Conservation (phyloP, 2,888 invertebrate species). For the Cerceris rybyensis region DNA sequence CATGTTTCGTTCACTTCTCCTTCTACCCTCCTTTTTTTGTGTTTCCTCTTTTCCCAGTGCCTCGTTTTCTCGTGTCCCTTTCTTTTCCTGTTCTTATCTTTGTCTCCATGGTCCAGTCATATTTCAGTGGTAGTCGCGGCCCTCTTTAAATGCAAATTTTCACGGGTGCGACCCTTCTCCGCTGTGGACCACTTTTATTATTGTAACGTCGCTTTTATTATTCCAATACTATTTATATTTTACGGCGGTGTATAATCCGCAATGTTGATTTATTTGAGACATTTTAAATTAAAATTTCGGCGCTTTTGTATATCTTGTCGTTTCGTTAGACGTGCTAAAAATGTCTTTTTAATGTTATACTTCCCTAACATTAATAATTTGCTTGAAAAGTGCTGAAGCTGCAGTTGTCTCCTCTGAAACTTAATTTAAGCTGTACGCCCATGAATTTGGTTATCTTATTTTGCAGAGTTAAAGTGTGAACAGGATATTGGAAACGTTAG, state of each 20-base stretch:
- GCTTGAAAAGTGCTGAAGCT: no score
- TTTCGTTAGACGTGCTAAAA: no score
- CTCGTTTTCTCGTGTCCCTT: conserved; percentile 18
- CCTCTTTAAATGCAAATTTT: conserved; percentile 63
- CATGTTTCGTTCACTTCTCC: background rate
- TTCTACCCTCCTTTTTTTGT: conserved; percentile 3
- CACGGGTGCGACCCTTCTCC: conserved; percentile 45
- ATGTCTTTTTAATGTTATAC: no score
- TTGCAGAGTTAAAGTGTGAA: no score
- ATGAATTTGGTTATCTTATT: no score
- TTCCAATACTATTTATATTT: conserved; percentile 39
- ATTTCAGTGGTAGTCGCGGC: conserved; percentile 57
- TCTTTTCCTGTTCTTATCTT: conserved; percentile 38
- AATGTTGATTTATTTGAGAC: conserved; percentile 33
- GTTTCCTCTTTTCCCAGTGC: background rate
- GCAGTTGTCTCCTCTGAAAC: no score
- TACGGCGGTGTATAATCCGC: conserved; percentile 21
- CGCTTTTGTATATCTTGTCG: background rate
- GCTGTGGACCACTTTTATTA: conserved; percentile 34
- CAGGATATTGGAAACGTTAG: no score
- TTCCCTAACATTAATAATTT: no score
- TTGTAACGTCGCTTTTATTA: conserved; percentile 42
- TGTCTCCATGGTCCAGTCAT: conserved; percentile 33
- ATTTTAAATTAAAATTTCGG: conserved; percentile 10
- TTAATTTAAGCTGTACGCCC: no score